phyloP scores from a whole-genome alignment of 2,888 invertebrate species.

The Xestia ashworthii region DNA sequence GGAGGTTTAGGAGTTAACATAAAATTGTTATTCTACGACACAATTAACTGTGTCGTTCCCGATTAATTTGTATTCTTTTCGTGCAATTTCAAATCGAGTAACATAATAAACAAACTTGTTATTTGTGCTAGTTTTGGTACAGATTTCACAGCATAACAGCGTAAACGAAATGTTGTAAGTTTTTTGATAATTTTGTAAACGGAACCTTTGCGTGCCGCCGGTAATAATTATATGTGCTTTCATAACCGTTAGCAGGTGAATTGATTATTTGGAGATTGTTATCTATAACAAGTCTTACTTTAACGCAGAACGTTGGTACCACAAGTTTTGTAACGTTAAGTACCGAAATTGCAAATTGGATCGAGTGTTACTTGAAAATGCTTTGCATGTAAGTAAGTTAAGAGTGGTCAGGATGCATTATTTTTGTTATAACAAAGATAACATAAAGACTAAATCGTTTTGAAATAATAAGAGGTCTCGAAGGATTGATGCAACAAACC shows the following conservation, averaged over 20 bases:
- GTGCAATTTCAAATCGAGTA: neutral
- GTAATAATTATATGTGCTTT: slow-evolving; percentile 15
- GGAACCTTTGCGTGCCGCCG: slow-evolving; percentile 31
- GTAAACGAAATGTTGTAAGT: slow-evolving; percentile 9
- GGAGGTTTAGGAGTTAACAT: neutral
- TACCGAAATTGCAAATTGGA: neutral
- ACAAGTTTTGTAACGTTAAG: slow-evolving; percentile 28
- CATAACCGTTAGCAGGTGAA: slow-evolving; percentile 18
- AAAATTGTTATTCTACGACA: neutral
- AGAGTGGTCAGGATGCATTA: too few species aligned
- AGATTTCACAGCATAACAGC: neutral
- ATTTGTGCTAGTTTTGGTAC: neutral
- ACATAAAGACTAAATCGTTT: neutral
- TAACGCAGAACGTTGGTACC: slow-evolving; percentile 16
- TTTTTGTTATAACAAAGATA: neutral
- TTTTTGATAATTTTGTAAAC: slow-evolving; percentile 25
- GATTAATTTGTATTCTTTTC: neutral
- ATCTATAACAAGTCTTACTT: slow-evolving; percentile 32
- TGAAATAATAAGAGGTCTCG: neutral
- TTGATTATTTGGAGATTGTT: slow-evolving; percentile 33
- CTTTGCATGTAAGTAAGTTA: neutral
- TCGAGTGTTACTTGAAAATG: neutral
- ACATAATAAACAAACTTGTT: neutral
- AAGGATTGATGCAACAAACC: neutral
- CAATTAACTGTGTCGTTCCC: neutral